Conservation (phyloP, 1,140 invertebrate genomes). For the Heliconius congener region DNA sequence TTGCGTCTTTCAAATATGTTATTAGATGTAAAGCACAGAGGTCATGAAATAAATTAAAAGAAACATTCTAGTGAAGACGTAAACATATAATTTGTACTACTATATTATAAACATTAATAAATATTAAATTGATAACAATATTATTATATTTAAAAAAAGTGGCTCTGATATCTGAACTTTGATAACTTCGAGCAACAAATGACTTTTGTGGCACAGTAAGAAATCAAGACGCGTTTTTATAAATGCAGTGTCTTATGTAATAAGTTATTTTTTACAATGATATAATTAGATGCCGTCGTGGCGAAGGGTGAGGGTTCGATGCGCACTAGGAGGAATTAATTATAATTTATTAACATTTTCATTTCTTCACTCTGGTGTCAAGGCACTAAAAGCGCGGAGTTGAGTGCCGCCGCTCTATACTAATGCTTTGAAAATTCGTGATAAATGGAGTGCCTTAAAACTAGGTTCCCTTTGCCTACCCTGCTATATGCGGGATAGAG, state of each 20-base stretch:
- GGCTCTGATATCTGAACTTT: neutral
- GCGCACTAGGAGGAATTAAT: no score
- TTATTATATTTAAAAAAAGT: neutral
- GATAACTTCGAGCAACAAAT: neutral
- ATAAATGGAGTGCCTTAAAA: no score
- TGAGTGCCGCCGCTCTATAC: no score
- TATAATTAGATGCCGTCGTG: neutral
- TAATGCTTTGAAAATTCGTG: no score
- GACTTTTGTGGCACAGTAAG: neutral
- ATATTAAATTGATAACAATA: no score
- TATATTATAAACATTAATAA: neutral
- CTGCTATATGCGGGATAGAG: no score
- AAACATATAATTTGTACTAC: constrained; percentile 11
- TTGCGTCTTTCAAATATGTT: neutral
- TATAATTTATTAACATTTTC: no score
- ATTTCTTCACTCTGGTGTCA: no score
- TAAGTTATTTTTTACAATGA: neutral
- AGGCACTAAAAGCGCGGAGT: no score
- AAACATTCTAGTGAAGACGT: constrained; percentile 1
- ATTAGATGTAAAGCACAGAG: neutral
- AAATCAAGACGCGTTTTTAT: neutral
- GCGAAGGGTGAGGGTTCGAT: no score
- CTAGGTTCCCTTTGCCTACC: no score
- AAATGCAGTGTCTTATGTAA: constrained; percentile 3
- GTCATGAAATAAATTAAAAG: neutral